Evolutionary conservation across 2,888 invertebrate species (phyloP), one percentile per base, ranked within the genome.

Genomic region (Gastracanthus pulcherrimus): DNA sequence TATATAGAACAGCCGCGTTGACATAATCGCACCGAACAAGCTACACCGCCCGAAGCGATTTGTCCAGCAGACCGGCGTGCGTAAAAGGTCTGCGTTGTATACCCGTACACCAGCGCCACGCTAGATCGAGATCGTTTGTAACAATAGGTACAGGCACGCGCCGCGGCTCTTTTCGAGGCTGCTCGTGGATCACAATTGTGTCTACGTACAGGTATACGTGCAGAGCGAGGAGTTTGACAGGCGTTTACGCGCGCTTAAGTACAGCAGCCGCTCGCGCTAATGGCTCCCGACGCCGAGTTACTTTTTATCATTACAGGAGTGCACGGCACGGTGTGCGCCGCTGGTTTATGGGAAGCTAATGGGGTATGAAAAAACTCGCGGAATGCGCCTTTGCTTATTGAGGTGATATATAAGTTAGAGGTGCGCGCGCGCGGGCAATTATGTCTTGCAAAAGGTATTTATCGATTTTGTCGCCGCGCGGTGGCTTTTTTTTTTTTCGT

Each of bases 331-430:
- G 6, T 16, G 34, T 4, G 55, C 16, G 66, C 16, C 19, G 51
- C 55, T n/a, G n/a, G n/a, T 78, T 78, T 78, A 66, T 29, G 74
- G 36, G 19, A 75, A 7, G 67, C 26, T 80, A 80, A 75, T 60
- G 74, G 69, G 29, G 48, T 34, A 62, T 34, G 60, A 69, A 69
- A 36, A 67, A 38, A 26, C n/a, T n/a, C 19, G 11, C 16, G 51
- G 64, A 51, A 72, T 74, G 45, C 74, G 7, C 7, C n/a, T 38
- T 23, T 5, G 36, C 62, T 62, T 36, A 62, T 62, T 36, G 36
- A 36, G 34, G 55, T 19, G 34, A 45, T 45, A 45, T 45, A n/a
- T n/a, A 13, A 5, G n/a, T 45, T 45, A 45, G 9, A 13, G 19
- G 36, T 34, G 23, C 11, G 9, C 38, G 29, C 23, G 60, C 26